Percentiles rank a stretch among this genome's conserved stretches.
Evolutionary conservation across 2,888 invertebrate species (phyloP).

Genomic region (Archips crataeganus): DNA sequence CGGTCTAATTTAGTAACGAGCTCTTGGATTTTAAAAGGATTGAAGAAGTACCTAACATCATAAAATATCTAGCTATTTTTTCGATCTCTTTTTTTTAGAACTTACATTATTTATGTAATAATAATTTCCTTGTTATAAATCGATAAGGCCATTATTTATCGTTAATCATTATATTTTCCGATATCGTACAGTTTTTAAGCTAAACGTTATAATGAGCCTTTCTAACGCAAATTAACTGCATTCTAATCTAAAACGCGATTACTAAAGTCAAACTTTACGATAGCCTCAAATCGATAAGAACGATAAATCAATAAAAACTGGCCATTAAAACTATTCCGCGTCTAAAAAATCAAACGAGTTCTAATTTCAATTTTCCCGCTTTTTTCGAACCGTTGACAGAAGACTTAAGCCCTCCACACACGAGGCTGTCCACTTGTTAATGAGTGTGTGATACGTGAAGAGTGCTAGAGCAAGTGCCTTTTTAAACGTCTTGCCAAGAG

Average conservation of each 20-base stretch:
- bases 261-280: slow-evolving; percentile 62
- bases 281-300: slow-evolving; percentile 62
- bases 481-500: slow-evolving; percentile 67
- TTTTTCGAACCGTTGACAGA: slow-evolving; percentile 45
- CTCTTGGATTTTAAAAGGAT: background rate
- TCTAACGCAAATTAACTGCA: slow-evolving; percentile 45
- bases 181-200: slow-evolving; percentile 30
- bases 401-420: slow-evolving; percentile 51
- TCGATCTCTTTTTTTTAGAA: background rate
- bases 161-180: background rate
- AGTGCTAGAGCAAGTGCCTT: slow-evolving; percentile 73
- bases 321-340: slow-evolving; percentile 24
- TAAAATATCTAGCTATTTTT: background rate
- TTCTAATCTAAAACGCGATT: slow-evolving; percentile 52
- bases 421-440: slow-evolving; percentile 77
- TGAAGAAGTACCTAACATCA: background rate
- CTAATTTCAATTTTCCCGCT: slow-evolving; percentile 12
- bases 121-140: background rate
- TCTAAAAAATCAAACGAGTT: slow-evolving; percentile 17
- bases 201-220: slow-evolving; percentile 40
- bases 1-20: background rate
- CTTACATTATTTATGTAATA: slow-evolving; percentile 1
- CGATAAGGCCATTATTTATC: slow-evolving; percentile 5
- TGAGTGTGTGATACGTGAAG: slow-evolving; percentile 64
- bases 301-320: slow-evolving; percentile 35